phyloP scores from a whole-genome alignment of 2,113 vertebrate genomes.

The Erythrocercus mccallii region DNA sequence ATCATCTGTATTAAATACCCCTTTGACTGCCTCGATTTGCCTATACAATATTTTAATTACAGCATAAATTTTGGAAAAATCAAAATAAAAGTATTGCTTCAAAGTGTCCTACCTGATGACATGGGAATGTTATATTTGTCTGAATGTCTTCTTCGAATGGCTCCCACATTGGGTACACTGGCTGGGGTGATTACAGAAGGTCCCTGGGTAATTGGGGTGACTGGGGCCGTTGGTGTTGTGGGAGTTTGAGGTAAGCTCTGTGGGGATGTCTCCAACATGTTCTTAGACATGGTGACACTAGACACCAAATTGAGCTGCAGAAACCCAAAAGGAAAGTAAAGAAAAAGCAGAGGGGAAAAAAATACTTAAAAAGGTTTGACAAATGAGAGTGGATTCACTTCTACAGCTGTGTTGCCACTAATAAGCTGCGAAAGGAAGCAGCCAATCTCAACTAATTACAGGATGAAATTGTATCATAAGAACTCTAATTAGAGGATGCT shows the following conservation, averaged over 20 bases:
- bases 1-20: background rate
- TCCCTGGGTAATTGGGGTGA: constrained; percentile 98
- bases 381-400: constrained; percentile 85
- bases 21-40: background rate
- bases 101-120: constrained; percentile 90
- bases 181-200: constrained; percentile 95
- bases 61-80: background rate
- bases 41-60: background rate
- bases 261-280: constrained; percentile 93
- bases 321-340: constrained; percentile 68
- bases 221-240: constrained; percentile 95
- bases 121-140: constrained; percentile 99
- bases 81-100: background rate
- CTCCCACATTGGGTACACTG: constrained; percentile 96
- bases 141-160: constrained; percentile 97
- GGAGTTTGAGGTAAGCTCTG: constrained; percentile 99
- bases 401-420: constrained; percentile 93
- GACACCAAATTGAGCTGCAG: constrained; percentile 98
- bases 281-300: constrained; percentile 99
- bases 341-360: constrained; percentile 42
- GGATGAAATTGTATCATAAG: constrained; percentile 99
- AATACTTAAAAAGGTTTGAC: constrained; percentile 85
- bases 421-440: constrained; percentile 94
- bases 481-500: constrained; percentile 98
- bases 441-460: constrained; percentile 98